Evolutionary conservation across 2,888 invertebrate species (phyloP), one percentile per base, ranked within the genome.

Genomic region (Drosophila mulleri): DNA sequence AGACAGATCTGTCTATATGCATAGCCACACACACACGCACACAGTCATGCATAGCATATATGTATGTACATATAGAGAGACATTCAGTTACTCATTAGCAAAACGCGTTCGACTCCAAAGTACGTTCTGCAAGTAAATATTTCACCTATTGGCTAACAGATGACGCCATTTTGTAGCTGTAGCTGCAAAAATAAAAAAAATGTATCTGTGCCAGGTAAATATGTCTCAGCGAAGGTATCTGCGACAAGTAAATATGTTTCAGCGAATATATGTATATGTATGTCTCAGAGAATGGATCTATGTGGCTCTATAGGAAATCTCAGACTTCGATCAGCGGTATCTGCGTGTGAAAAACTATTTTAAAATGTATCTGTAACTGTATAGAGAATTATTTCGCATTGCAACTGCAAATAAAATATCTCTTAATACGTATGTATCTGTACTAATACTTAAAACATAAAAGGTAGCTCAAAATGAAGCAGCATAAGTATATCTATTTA

Each of bases 131-230:
- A 69, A 69, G 64, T 42, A 52, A 72, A 62, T 59, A 50, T 58
- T 20, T 37, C 20, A 45, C 35, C 63, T 67, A 54, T 63, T 69
- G 59, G 50, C 61, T 39, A 20, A 32, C 37, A 68, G 73, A 72
- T 89, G 83, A 83, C 83, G 83, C 83, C 88, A 83, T 89, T 73
- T 83, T 86, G 82, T 63, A 83, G 39, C 56, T 68, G 67, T 54
- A 14, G 39, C 53, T 37, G 53, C 53, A 54, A 16, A 50, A 29
- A n/a, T 16, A 26, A 29, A 29, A 26, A 23, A 4, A 35, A 7
- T 18, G 14, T 50, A 50, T 50, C 32, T 50, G 50, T 32, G 32
- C 32, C 50, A 32, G 32, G 52, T 37, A 53, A 23, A 16, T 53
- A 11, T 37, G 16, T 23, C 20, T 20, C 16, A 11, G 7, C 37